Evolutionary conservation across 2,797 vertebrate species (phyloP).

Genomic region (Astyanax mexicanus): DNA sequence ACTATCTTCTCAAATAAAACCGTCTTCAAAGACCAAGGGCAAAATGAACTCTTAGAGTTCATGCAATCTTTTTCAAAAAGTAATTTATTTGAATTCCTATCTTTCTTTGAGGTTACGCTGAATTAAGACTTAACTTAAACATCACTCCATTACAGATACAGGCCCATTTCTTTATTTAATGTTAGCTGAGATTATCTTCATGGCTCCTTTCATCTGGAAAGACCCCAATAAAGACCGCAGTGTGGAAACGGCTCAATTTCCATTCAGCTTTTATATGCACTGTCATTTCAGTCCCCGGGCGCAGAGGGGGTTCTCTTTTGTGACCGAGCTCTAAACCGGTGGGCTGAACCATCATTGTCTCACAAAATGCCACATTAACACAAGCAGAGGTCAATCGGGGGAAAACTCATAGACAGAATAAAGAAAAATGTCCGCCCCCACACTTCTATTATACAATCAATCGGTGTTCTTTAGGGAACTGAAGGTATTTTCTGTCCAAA

Average conservation of each 20-base stretch:
- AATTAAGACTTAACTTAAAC: too few species aligned
- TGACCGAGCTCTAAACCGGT: neutral
- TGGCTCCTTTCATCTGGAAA: neutral
- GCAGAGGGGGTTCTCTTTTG: neutral
- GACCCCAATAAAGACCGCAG: neutral
- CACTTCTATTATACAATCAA: too few species aligned
- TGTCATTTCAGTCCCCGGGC: neutral
- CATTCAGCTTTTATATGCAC: neutral
- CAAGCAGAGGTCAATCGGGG: neutral
- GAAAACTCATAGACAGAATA: neutral
- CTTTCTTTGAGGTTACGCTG: too few species aligned
- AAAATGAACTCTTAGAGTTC: too few species aligned
- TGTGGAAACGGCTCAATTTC: neutral
- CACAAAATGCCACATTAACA: neutral
- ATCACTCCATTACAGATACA: too few species aligned
- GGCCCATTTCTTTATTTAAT: too few species aligned
- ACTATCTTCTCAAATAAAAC: neutral
- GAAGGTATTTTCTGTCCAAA: too few species aligned
- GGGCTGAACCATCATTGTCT: neutral
- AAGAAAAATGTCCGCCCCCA: neutral
- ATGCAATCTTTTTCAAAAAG: too few species aligned
- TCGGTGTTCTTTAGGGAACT: too few species aligned
- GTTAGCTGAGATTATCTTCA: neutral
- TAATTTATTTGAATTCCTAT: too few species aligned
- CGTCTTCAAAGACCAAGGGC: too few species aligned